These are phyloP conservation scores for Pygmarrhopalites habei DNA, from an alignment of 1,140 invertebrate genomes.

Conservation along the genomic window DNA sequence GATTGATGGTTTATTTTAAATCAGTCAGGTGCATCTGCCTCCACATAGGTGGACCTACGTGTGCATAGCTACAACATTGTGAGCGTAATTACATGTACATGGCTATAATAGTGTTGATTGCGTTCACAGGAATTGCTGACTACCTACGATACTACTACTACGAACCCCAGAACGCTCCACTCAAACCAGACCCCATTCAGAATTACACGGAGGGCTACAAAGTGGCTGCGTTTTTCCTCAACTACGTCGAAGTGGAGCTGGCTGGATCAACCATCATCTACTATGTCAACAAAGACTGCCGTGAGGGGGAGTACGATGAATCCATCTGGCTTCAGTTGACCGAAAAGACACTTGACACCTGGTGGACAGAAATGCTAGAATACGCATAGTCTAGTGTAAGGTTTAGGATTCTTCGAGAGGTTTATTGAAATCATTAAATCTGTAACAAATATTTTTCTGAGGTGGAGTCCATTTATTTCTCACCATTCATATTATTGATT, in stretches of 20 bases:
- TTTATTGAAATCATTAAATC: too few species aligned
- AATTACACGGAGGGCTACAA: slow-evolving; percentile 18
- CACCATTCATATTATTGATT: too few species aligned
- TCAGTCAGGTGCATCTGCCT: too few species aligned
- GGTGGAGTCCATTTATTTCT: too few species aligned
- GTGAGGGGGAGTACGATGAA: background rate
- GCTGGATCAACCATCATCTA: slow-evolving; percentile 1
- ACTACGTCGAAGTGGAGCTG: background rate
- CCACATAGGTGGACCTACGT: too few species aligned
- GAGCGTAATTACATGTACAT: too few species aligned
- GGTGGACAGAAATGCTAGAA: slow-evolving; percentile 28
- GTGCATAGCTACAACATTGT: too few species aligned
- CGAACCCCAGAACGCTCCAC: slow-evolving; percentile 14
- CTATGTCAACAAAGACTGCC: slow-evolving; percentile 21
- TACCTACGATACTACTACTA: slow-evolving; percentile 8
- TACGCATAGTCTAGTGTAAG: too few species aligned
- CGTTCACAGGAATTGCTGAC: slow-evolving; percentile 21
- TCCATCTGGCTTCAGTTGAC: slow-evolving; percentile 20
- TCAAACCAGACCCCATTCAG: slow-evolving; percentile 2
- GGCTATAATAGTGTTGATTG: too few species aligned
- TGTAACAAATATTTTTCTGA: too few species aligned
- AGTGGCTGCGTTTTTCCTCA: slow-evolving; percentile 18
- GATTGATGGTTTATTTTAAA: too few species aligned
- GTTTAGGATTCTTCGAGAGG: too few species aligned
- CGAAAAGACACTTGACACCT: slow-evolving; percentile 21